phyloP scores from a whole-genome alignment of 1,140 invertebrate species.

The Caenorhabditis inopinata region DNA sequence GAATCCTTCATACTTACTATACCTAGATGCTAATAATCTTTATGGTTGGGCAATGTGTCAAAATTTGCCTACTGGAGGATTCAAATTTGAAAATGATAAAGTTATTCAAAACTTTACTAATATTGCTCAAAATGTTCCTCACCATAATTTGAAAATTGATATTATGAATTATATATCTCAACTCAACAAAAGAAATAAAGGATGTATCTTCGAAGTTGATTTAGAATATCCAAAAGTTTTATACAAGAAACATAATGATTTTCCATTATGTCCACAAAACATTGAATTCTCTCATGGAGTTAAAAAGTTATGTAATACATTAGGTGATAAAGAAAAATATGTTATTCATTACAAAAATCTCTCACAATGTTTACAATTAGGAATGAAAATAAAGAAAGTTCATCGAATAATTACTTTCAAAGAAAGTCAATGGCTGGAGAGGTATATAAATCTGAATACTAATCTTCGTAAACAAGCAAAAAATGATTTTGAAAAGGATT shows the following conservation, averaged over 20 bases:
- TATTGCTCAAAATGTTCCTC: neutral
- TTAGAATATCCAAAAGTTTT: constrained; percentile 49
- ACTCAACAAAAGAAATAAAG: neutral
- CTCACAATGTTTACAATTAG: constrained; percentile 68
- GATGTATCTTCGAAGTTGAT: constrained; percentile 57
- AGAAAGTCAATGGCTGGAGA: constrained; percentile 69
- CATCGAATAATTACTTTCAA: constrained; percentile 69
- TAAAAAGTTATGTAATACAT: constrained; percentile 59
- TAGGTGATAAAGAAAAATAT: constrained; percentile 67
- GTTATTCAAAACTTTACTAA: neutral
- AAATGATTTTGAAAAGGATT: constrained; percentile 69
- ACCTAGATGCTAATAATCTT: constrained; percentile 56
- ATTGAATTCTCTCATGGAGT: neutral
- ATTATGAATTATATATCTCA: no score
- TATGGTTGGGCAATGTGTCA: constrained; percentile 51
- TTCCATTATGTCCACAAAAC: constrained; percentile 66
- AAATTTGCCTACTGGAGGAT: constrained; percentile 35
- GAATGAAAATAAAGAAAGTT: constrained; percentile 68
- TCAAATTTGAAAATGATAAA: constrained; percentile 40
- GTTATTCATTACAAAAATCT: constrained; percentile 69
- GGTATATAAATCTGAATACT: constrained; percentile 68
- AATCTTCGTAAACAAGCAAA: constrained; percentile 58
- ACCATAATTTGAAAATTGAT: no score
- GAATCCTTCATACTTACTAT: constrained; percentile 50
- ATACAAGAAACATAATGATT: constrained; percentile 65